Evolutionary conservation across 2,888 invertebrate species (phyloP), one percentile per base, ranked within the genome.

Genomic region (Agrilus biguttatus): DNA sequence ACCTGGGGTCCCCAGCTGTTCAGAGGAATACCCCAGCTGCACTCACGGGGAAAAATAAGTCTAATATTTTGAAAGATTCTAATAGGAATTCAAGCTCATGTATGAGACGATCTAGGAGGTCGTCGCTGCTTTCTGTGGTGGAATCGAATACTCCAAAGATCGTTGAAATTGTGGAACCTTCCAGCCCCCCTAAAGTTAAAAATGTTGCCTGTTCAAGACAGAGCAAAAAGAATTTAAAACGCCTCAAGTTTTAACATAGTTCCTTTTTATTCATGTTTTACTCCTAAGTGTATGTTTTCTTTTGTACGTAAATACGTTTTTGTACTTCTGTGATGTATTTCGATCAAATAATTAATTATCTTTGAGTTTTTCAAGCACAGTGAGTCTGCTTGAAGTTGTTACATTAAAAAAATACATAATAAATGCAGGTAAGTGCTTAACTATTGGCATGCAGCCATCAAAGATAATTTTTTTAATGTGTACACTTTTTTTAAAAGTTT

Each of bases 201-300:
- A 43, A 48, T 12, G 49, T 57, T 12, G 57, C 55, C 6, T 54
- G 63, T 45, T 61, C 62, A 5, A 57, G 57, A 42, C 57, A 58
- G 47, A 64, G 63, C 45, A 62, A 61, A 49, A 55, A 54, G 45
- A 60, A 55, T 45, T 45, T 65, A 39, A 62, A 60, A 50, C 53
- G 65, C 34, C 54, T 64, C 36, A 33, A 48, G 8, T 41, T 45
- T 40, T 47, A 47, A 28, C 10, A 28, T 10, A 28, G 28, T 28
- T 28, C 28, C 28, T 28, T 28, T 21, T 21, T 21, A 21, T 21
- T 7, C 5, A 21, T 21, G 21, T 21, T 21, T 17, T 3, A 3
- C 17, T 17, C 17, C 4, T 17, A 17, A 17, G 4, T 8, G 4
- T 8, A 23, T 23, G 5, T 23, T 23, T 23, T 23, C 8, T 23